These are phyloP conservation scores for Pseudorasbora parva DNA, from an alignment of 2,113 vertebrate genomes.

Conservation along the genomic window DNA sequence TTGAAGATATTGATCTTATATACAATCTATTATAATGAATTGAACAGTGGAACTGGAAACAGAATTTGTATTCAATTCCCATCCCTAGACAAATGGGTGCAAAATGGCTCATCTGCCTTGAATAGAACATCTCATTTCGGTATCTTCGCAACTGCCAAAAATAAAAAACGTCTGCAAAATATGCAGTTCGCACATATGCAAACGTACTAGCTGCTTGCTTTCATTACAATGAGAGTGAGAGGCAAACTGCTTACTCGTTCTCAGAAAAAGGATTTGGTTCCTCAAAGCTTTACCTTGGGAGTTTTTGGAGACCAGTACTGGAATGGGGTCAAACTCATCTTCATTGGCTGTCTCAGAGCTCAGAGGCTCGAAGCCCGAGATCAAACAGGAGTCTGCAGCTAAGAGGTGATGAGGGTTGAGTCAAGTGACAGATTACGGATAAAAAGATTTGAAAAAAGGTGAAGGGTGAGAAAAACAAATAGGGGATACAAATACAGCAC, in stretches of 20 bases:
- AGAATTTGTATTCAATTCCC: neutral
- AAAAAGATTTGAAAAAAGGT: neutral
- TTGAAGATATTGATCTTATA: neutral
- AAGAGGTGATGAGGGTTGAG: constrained; percentile 53
- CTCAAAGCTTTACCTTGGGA: constrained; percentile 87
- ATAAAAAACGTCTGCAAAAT: neutral
- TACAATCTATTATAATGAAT: too few relatives aligned
- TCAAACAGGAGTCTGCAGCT: constrained; percentile 91
- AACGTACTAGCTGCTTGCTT: neutral
- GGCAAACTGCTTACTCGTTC: neutral
- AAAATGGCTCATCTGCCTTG: neutral
- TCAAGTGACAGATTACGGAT: neutral
- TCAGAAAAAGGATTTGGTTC: neutral
- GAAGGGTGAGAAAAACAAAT: neutral
- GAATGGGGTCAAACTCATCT: constrained; percentile 99
- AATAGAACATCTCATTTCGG: neutral
- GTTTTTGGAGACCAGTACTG: constrained; percentile 94
- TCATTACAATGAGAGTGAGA: neutral
- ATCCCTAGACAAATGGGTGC: neutral
- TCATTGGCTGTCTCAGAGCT: constrained; percentile 84
- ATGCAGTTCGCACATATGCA: neutral
- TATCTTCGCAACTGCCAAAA: neutral
- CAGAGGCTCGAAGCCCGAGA: constrained; percentile 88
- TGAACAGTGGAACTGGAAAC: neutral
- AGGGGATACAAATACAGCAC: neutral